Conservation (phyloP, 2,113 vertebrate genomes). For the Zosterops hypoxanthus region DNA sequence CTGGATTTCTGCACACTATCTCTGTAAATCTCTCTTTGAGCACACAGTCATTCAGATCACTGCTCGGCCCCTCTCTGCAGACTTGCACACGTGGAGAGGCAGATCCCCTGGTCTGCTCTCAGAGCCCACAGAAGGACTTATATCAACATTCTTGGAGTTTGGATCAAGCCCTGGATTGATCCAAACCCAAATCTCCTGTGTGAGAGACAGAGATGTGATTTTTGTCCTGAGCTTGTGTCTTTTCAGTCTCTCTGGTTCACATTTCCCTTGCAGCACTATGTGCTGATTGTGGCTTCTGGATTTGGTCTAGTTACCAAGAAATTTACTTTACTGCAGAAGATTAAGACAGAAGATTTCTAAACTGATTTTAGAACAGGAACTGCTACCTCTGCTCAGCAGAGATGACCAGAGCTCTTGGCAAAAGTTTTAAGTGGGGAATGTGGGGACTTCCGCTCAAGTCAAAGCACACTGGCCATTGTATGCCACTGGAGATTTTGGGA, state of each 20-base stretch:
- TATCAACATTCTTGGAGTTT: background rate
- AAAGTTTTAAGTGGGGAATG: background rate
- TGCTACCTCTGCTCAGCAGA: background rate
- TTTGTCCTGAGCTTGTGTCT: background rate
- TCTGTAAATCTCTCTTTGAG: background rate
- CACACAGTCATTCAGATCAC: background rate
- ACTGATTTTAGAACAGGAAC: background rate
- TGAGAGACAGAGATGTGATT: rapidly evolving
- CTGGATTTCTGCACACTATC: background rate
- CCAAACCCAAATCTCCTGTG: no score
- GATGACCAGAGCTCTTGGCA: background rate
- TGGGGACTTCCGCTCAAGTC: background rate
- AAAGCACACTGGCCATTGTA: background rate
- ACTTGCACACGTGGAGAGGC: background rate
- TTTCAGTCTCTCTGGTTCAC: background rate
- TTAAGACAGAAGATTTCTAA: background rate
- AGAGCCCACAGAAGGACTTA: background rate
- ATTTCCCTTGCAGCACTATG: background rate
- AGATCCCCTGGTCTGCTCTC: background rate
- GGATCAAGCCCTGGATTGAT: background rate
- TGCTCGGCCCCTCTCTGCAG: background rate
- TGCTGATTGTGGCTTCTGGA: background rate
- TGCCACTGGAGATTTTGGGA: background rate
- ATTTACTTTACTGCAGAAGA: background rate
- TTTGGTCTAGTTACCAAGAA: background rate